Evolutionary conservation across 2,888 invertebrate species (phyloP), one percentile per base, ranked within the genome.

Genomic region (Volucella inflata): DNA sequence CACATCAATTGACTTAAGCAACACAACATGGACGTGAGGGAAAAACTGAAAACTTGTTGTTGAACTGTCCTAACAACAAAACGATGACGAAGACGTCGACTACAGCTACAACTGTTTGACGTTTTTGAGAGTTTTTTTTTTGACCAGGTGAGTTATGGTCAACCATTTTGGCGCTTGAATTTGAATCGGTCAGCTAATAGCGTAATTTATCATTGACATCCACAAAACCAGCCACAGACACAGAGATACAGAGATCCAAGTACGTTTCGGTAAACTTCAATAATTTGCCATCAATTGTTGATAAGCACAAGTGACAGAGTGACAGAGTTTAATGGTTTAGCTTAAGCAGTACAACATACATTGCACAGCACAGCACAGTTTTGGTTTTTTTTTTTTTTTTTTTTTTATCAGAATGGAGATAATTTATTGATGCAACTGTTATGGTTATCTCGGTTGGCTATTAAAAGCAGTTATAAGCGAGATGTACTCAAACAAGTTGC

Each of bases 61-160:
- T 6, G 0, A 4, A 30, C 6, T 30, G 30, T 30, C 4, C 30
- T 30, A 30, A 30, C 30, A 30, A 30, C 4, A 30, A 30, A 30
- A 21, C 21, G 6, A 6, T 6, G 30, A 30, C 30, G 30, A 30
- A 30, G 30, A 30, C 30, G 6, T 30, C 30, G 4, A 30, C 30
- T 30, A 6, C 0, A 30, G 6, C 30, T 30, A 30, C 30, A 2
- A 30, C 4, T 6, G 30, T 30, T 53, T 44, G 50, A 57, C 21
- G 55, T 14, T 67, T 36, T 65, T 40, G 30, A 65, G 38, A 71
- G 50, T 51, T 71, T 42, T 30, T 30, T 51, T 71, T 42, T 30
- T 30, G 59, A 59, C 59, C 65, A 65, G 82, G 77, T 82, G 72
- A 83, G 60, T 78, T 78, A 83, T 83, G 72, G 72, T 72, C 77